phyloP scores from a whole-genome alignment of 92 coral and sea anemone genomes.

The Pocillopora grandis region DNA sequence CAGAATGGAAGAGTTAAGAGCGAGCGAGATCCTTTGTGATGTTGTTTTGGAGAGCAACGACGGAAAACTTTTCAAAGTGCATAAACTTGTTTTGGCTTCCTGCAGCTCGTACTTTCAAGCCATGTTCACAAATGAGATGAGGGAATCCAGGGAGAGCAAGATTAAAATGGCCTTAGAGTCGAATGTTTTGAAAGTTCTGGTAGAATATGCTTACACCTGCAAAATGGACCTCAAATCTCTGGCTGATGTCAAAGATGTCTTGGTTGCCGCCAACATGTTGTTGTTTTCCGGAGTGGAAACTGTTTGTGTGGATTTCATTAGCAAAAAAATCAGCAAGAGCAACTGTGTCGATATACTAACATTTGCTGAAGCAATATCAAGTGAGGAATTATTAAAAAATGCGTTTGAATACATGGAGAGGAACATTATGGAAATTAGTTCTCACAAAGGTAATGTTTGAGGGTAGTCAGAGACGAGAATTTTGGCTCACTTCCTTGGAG shows the following conservation, averaged over 20 bases:
- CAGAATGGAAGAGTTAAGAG: constrained; percentile 58
- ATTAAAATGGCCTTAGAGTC: constrained; percentile 50
- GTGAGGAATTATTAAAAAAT: constrained; percentile 35
- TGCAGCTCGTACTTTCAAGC: constrained; percentile 65
- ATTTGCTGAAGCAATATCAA: constrained; percentile 53
- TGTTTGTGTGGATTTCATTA: constrained; percentile 41
- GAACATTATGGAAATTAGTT: constrained; percentile 44
- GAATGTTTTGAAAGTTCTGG: constrained; percentile 33
- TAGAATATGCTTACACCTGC: constrained; percentile 57
- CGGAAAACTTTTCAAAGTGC: constrained; percentile 49
- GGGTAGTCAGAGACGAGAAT: too few species aligned
- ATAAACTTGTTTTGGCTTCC: constrained; percentile 61
- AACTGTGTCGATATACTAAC: constrained; percentile 48
- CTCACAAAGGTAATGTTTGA: constrained; percentile 38
- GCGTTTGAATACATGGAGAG: constrained; percentile 48
- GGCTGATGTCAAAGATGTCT: constrained; percentile 34
- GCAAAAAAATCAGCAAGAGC: constrained; percentile 31
- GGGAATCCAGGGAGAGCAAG: constrained; percentile 45
- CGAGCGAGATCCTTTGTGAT: constrained; percentile 55
- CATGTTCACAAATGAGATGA: constrained; percentile 61
- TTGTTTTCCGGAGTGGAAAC: constrained; percentile 49
- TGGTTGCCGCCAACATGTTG: constrained; percentile 57
- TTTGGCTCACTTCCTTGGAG: too few species aligned
- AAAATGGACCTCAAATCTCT: constrained; percentile 39
- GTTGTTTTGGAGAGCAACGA: constrained; percentile 48